These are phyloP conservation scores for Cephus rjabovi DNA, from an alignment of 2,888 invertebrate genomes.

Conservation along the genomic window DNA sequence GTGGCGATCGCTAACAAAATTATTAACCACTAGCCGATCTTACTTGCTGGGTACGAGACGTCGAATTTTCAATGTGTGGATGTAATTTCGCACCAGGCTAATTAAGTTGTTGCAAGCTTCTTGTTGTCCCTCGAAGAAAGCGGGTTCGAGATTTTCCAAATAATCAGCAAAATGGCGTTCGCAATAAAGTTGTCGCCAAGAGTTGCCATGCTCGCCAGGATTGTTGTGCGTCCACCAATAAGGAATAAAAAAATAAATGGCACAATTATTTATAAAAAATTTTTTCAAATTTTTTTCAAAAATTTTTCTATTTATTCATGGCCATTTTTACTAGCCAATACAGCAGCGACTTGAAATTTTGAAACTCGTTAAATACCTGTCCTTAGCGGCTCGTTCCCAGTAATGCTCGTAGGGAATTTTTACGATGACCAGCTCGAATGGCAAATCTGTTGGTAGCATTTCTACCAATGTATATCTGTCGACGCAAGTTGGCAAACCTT, in stretches of 20 bases:
- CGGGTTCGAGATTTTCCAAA: conserved; percentile 51
- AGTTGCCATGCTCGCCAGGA: conserved; percentile 47
- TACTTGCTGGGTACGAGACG: conserved; percentile 51
- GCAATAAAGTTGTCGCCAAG: conserved; percentile 60
- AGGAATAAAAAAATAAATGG: neutral
- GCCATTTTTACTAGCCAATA: no score
- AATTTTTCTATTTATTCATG: no score
- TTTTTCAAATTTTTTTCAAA: no score
- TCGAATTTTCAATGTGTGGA: conserved; percentile 43
- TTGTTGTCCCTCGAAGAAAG: conserved; percentile 38
- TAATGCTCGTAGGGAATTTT: conserved; percentile 71
- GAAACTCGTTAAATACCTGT: conserved; percentile 37
- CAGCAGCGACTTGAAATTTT: no score
- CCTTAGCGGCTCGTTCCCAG: conserved; percentile 72
- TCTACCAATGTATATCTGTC: conserved; percentile 74
- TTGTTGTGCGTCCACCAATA: conserved; percentile 52
- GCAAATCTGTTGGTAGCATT: conserved; percentile 72
- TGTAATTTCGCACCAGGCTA: conserved; percentile 39
- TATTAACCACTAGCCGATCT: conserved; percentile 8
- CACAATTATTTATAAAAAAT: no score
- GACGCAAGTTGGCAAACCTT: conserved; percentile 69
- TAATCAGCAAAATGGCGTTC: conserved; percentile 60
- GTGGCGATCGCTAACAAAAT: no score
- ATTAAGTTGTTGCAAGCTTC: conserved; percentile 44
- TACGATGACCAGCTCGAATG: conserved; percentile 66